Evolutionary conservation across 2,888 invertebrate genomes (phyloP), one percentile per base, ranked within the genome.

Genomic region (Epirrita christyi): DNA sequence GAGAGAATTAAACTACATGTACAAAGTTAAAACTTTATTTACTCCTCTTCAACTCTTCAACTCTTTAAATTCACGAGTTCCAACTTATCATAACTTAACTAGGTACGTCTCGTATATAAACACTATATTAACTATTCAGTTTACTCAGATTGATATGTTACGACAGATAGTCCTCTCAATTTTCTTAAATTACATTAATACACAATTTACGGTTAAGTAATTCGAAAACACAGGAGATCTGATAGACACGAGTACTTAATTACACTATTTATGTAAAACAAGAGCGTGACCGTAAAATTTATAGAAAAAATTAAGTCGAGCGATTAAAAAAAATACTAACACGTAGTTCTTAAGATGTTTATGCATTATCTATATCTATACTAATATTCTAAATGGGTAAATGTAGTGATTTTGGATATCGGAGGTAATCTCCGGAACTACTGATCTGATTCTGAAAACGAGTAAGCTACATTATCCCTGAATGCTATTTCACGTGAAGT

Each of bases 21-120:
- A 78, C 75, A 80, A 81, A 80, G 78, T 85, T 83, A 82, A 76
- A 80, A 78, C 79, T 91, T 90, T 91, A 90, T 88, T 89, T 81
- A 81, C 84, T 80, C 85, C 83, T 75, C 81, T 88, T 86, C 87
- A 86, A n/a, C n/a, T n/a, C 88, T 86, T 85, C 86, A 88, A 86
- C 80, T 83, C 76, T 83, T 88, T 87, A 87, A 88, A 87, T 87
- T 90, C 86, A 88, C 83, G 85, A 87, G 85, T 88, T 86, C 81
- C 82, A 85, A 82, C 91, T 90, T 88, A 89, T 51, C 77, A 83
- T 84, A 87, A 86, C 88, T 90, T 89, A 66, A 76, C 84, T 89
- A 88, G 83, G 81, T 89, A 89, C 85, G 85, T 88, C 86, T 81
- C 84, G 77, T 81, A 82, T 87, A 86, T 81, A 82, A 88, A 89